Conservation (phyloP, 2,888 invertebrate genomes). For the Lithodes maja region DNA sequence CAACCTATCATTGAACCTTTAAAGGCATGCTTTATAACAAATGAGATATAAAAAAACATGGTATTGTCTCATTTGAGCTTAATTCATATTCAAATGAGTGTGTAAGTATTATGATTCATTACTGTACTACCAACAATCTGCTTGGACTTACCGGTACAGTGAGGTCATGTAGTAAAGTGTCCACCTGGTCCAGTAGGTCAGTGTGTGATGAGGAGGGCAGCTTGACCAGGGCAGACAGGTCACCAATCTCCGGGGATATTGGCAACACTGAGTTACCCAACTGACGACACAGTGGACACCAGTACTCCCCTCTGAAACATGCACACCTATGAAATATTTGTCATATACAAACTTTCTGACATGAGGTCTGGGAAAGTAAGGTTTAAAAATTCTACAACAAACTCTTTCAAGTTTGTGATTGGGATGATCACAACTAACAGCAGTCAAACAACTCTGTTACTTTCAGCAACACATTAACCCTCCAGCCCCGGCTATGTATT, state of each 20-base stretch:
- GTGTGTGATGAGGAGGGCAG: conserved; percentile 75
- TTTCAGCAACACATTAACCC: too few relatives aligned
- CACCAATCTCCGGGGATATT: conserved; percentile 80
- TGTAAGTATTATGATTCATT: neutral
- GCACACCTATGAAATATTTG: too few relatives aligned
- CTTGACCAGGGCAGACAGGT: conserved; percentile 81
- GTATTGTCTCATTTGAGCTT: neutral
- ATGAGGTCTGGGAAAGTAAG: too few relatives aligned
- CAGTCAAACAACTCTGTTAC: too few relatives aligned
- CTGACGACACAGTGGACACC: conserved; percentile 96
- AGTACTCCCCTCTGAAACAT: conserved; percentile 86
- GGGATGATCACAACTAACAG: too few relatives aligned
- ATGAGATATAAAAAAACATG: too few relatives aligned
- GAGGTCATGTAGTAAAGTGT: conserved; percentile 55
- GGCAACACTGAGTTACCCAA: conserved; percentile 91
- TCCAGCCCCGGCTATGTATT: too few relatives aligned
- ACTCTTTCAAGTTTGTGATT: too few relatives aligned
- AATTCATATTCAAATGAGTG: neutral
- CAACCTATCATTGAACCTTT: too few relatives aligned
- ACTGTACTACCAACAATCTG: neutral
- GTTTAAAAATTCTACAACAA: too few relatives aligned
- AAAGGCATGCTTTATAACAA: too few relatives aligned
- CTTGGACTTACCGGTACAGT: conserved; percentile 54
- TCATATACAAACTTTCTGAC: too few relatives aligned
- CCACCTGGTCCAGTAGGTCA: conserved; percentile 77